Base-by-base conservation (phyloP, 2,113 vertebrate species). In the Propithecus coquereli region DNA sequence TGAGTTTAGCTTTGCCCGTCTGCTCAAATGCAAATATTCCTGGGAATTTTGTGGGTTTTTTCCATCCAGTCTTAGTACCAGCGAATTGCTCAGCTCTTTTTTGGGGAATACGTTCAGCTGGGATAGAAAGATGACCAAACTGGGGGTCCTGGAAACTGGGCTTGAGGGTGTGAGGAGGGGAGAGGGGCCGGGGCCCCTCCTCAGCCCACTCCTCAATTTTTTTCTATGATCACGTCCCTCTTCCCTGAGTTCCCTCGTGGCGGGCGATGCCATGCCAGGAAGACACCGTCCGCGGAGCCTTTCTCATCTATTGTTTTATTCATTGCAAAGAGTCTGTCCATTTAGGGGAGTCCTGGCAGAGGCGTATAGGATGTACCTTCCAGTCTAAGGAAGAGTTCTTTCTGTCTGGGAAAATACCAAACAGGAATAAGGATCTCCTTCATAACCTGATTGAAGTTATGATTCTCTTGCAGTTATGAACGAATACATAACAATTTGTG, bases 1-100 rank as follows among this genome's bases (percentile, higher is more conserved):
- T 90, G 71, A 88, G 30, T 91, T 94, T 23, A 92, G 80, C 76
- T 96, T 92, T 47, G 65, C 47, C 50, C 52, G 71, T 0, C 43
- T 79, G 73, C 68, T 87, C 37, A 37, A 63, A 66, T 37, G 52
- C 70, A 81, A 79, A 82, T 45, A 43, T 59, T 87, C 87, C 80
- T 87, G 85, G 71, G 32, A 81, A 37, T 87, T 52, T 65, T 79
- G 52, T 84, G 63, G 3, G 3, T 71, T 8, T 74, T 76, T 73
- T 23, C 73, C 32, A 68, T 82, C 73, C 59, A n/a, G 17, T 34
- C 54, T 95, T 5, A 34, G 16, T 13, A 76, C 73, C 20, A 43
- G 3, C n/a, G 32, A 45, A n/a, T 83, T 80, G 70, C 47, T 94
- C 82, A 91, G 54, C 37, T 80, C 2, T 54, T 96, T 94, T 83